Evolutionary conservation across 2,888 invertebrate genomes (phyloP), one percentile per base, ranked within the genome.

Genomic region (Buathra laborator): DNA sequence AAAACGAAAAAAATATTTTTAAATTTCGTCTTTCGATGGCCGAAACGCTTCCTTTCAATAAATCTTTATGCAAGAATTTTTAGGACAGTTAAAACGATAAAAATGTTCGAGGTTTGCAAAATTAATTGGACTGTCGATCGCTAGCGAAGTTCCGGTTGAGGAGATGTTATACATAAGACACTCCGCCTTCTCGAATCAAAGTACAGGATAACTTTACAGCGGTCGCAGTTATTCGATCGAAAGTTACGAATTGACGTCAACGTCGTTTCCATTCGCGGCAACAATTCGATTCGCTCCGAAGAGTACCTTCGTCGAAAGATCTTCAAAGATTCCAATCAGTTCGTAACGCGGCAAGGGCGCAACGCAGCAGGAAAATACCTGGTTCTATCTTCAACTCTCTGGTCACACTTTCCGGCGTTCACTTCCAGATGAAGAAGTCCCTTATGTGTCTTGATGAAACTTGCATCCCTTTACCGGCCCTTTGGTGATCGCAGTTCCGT

Each of bases 371-470:
- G 46, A 80, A 80, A 76, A 56, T 70, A 32, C 67, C 44, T 3
- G 43, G 48, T 24, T 19, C 59, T 24, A 14, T 6, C 48, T 4
- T 44, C 46, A 46, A 59, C 66, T 71, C 29, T n/a, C n/a, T 46
- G 43, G 62, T 19, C 24, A 29, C 43, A 62, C 75, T 76, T 3
- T 56, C 29, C 44, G 46, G 51, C 46, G 14, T 68, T 68, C 44
- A 56, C 32, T 24, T 43, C 64, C 48, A 19, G 37, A 16, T 32
- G 80, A 75, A 37, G 24, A 66, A 80, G 53, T 84, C 46, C 48
- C 66, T 71, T 16, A 72, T 44, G 67, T 76, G 72, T 84, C 81
- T 84, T 81, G 77, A 81, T 77, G 81, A 83, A 83, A 83, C 83
- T 75, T 56, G 83, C 68, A 56, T 75, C 70, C 79, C 83, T 79